Conservation (phyloP, 1,140 invertebrate genomes). For the Chelonus insularis region DNA sequence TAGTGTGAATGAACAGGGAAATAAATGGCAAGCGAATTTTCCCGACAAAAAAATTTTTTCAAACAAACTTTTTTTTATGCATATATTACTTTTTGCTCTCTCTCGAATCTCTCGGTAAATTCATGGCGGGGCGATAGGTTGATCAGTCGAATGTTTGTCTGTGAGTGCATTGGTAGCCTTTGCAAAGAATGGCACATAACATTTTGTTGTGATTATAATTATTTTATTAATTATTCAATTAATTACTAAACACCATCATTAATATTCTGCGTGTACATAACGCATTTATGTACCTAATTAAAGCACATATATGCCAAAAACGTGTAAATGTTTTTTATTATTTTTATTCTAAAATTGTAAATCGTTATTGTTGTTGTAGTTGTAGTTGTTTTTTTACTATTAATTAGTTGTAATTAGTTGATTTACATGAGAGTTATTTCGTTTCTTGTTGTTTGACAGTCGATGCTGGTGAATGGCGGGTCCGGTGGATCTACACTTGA, state of each 20-base stretch:
- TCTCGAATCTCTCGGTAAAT: slow-evolving; percentile 17
- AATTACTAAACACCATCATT: too few species aligned
- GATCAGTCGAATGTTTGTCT: slow-evolving; percentile 60
- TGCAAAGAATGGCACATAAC: slow-evolving; percentile 40
- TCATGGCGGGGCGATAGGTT: slow-evolving; percentile 47
- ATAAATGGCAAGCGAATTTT: slow-evolving; percentile 21
- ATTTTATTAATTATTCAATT: slow-evolving; percentile 9
- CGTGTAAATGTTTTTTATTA: slow-evolving; percentile 8
- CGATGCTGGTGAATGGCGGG: slow-evolving; percentile 48
- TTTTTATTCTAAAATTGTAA: not conserved
- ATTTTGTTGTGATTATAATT: slow-evolving; percentile 41
- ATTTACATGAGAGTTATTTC: slow-evolving; percentile 5
- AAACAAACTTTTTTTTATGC: slow-evolving; percentile 13
- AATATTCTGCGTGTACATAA: too few species aligned
- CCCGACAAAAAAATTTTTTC: slow-evolving; percentile 12
- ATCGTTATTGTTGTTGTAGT: not conserved
- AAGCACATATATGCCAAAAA: slow-evolving; percentile 15
- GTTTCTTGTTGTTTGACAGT: slow-evolving; percentile 37
- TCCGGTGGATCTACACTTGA: slow-evolving; percentile 51
- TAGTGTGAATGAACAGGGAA: slow-evolving; percentile 36
- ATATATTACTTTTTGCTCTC: slow-evolving; percentile 9
- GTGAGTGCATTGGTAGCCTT: slow-evolving; percentile 58
- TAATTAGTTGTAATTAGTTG: slow-evolving; percentile 19
- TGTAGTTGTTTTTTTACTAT: not conserved
- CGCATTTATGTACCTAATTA: too few species aligned